Conservation (phyloP, 2,797 vertebrate genomes). For the Enteromius treurensis region DNA sequence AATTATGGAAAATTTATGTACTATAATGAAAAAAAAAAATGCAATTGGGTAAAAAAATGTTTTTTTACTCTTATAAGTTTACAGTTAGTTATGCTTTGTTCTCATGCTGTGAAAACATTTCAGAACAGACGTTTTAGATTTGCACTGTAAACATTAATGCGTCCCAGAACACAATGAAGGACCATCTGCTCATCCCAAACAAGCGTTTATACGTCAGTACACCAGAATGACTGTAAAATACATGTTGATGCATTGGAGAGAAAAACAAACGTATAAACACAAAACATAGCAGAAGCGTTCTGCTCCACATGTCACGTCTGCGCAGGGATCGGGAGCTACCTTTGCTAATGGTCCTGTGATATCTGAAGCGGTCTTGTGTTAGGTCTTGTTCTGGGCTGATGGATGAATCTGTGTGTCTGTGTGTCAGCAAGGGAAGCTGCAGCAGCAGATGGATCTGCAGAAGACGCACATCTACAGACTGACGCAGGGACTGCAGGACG, state of each 20-base stretch:
- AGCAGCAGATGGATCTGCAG: constrained; percentile 98
- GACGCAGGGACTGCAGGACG: constrained; percentile 96
- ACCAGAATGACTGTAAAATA: neutral
- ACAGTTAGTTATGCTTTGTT: too few relatives aligned
- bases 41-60: too few relatives aligned
- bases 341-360: neutral
- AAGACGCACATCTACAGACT: constrained; percentile 98
- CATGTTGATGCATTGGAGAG: neutral
- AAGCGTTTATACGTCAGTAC: neutral
- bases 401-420: constrained; percentile 17
- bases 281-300: neutral
- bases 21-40: neutral
- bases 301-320: neutral
- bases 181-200: neutral
- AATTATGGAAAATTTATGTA: neutral
- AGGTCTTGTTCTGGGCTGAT: neutral
- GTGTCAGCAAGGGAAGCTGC: constrained; percentile 92
- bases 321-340: neutral
- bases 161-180: neutral
- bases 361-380: neutral
- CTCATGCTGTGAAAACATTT: neutral
- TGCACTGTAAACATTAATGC: neutral
- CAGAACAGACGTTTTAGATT: neutral
- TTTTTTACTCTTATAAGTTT: too few relatives aligned
- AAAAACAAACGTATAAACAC: neutral